These are phyloP conservation scores for Cryptoprocta ferox DNA, from an alignment of 2,797 vertebrate species.

Conservation along the genomic window DNA sequence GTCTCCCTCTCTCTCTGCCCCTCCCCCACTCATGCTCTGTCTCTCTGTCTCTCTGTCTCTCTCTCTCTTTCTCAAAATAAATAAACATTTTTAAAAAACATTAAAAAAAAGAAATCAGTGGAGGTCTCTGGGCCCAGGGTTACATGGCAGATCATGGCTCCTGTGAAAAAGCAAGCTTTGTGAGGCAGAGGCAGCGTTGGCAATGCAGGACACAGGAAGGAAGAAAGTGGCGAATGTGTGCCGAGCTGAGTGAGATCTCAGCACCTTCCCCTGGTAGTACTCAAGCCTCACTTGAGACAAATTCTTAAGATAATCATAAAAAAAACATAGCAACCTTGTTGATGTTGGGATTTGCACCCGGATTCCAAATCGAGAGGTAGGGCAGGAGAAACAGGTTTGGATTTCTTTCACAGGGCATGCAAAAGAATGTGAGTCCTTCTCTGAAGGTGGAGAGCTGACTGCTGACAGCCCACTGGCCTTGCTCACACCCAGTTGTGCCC, in stretches of 20 bases:
- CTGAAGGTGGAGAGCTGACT: not conserved
- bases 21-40: too few species aligned
- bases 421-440: not conserved
- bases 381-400: conserved; percentile 45
- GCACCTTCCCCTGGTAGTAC: not conserved
- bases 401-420: not conserved
- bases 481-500: not conserved
- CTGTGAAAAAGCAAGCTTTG: not conserved
- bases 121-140: not conserved
- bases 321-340: conserved; percentile 64
- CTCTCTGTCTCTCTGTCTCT: too few species aligned
- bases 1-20: too few species aligned
- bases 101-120: not conserved
- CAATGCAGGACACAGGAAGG: not conserved
- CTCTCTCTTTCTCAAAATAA: too few species aligned
- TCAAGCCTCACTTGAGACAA: conserved; percentile 67
- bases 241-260: not conserved
- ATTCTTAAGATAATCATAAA: conserved; percentile 73
- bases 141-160: not conserved
- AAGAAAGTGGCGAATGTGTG: not conserved
- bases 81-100: too few species aligned
- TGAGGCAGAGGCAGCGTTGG: not conserved
- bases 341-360: conserved; percentile 32
- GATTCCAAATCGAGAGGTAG: not conserved
- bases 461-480: not conserved